Evolutionary conservation across 2,113 vertebrate species (phyloP).

Genomic region (Mesitornis unicolor): DNA sequence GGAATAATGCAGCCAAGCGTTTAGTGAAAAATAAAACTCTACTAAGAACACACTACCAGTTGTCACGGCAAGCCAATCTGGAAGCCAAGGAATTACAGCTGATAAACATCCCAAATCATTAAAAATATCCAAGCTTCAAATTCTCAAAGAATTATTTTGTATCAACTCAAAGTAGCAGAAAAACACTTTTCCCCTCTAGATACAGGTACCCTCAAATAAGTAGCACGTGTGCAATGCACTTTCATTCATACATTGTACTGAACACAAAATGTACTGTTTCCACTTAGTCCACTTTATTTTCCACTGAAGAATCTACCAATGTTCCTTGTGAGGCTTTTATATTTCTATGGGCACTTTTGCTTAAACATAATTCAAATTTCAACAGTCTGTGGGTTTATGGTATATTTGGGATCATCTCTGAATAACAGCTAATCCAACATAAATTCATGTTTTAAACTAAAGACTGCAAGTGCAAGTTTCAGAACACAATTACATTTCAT

Average conservation of each 20-base stretch:
- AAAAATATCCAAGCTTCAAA: neutral
- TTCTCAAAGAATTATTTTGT: neutral
- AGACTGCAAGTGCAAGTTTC: neutral
- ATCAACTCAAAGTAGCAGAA: neutral
- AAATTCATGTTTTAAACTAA: neutral
- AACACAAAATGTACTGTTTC: neutral
- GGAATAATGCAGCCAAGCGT: neutral
- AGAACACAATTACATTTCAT: constrained; percentile 9
- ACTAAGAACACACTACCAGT: neutral
- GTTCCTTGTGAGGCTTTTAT: neutral
- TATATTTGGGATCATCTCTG: constrained; percentile 3
- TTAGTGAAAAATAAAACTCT: neutral
- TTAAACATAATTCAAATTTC: neutral
- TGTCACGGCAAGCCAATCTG: neutral
- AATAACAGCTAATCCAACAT: neutral
- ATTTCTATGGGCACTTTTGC: neutral
- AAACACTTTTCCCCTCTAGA: neutral
- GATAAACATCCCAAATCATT: neutral
- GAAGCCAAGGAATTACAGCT: neutral
- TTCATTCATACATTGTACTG: neutral
- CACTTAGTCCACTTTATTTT: neutral
- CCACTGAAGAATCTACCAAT: neutral
- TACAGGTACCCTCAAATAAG: neutral
- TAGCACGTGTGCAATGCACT: neutral
- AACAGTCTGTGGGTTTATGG: neutral